These are phyloP conservation scores for Acleris literana DNA, from an alignment of 2,888 invertebrate genomes.

Conservation along the genomic window DNA sequence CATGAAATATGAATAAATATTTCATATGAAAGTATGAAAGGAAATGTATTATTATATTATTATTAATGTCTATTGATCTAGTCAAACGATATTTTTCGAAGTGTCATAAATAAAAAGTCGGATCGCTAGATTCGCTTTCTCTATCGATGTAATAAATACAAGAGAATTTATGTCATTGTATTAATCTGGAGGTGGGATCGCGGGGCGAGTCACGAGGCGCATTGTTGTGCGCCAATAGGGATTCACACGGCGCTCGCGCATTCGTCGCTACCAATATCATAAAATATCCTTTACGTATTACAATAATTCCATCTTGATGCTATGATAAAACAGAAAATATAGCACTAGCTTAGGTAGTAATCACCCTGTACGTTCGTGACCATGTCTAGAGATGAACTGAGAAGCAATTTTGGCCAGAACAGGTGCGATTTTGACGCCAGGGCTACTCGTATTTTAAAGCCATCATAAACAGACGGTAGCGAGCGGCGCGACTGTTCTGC, in stretches of 20 bases:
- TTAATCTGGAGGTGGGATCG: conserved; percentile 76
- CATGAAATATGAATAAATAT: too few relatives aligned
- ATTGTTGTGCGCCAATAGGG: conserved; percentile 69
- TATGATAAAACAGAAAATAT: conserved; percentile 19
- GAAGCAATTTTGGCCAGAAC: background rate
- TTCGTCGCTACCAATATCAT: conserved; percentile 58
- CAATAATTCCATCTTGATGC: conserved; percentile 63
- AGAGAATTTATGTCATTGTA: conserved; percentile 74
- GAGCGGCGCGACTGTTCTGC: too few relatives aligned
- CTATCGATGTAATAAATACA: conserved; percentile 75
- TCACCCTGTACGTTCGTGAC: background rate
- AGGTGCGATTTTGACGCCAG: background rate
- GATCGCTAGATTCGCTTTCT: conserved; percentile 46
- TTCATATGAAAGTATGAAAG: too few relatives aligned
- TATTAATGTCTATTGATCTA: background rate
- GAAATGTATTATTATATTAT: too few relatives aligned
- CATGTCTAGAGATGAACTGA: background rate
- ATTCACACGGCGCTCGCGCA: conserved; percentile 70
- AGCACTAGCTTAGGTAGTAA: conserved; percentile 5
- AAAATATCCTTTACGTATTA: conserved; percentile 57
- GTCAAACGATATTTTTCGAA: conserved; percentile 39
- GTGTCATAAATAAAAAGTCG: conserved; percentile 45
- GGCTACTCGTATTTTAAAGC: too few relatives aligned
- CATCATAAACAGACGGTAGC: too few relatives aligned
- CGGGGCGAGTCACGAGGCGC: conserved; percentile 72